These are phyloP conservation scores for Orchesella cincta DNA, from an alignment of 1,140 invertebrate genomes.

Conservation along the genomic window DNA sequence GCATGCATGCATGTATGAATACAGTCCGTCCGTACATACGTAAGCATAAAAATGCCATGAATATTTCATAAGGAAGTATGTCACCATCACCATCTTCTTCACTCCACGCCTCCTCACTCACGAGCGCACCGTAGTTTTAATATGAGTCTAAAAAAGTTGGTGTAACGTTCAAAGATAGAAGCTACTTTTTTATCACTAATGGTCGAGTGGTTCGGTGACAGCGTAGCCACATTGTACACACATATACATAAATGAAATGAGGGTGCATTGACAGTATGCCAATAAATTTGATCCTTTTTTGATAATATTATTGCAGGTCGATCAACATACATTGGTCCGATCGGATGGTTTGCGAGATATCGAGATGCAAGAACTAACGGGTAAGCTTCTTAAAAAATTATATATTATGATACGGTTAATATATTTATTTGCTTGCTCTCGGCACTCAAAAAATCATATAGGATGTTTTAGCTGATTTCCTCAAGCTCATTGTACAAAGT, in stretches of 20 bases:
- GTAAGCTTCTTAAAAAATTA: no score
- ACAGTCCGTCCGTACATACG: background rate
- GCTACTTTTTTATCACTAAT: no score
- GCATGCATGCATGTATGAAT: background rate
- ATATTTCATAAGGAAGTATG: slow-evolving; percentile 14
- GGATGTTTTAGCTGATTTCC: no score
- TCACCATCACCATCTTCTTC: background rate
- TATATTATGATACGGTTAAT: no score
- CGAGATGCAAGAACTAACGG: background rate
- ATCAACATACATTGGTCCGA: slow-evolving; percentile 14
- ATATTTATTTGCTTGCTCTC: no score
- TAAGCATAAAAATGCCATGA: background rate
- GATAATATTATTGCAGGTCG: background rate
- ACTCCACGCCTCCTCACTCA: slow-evolving; percentile 11
- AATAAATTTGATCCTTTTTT: background rate
- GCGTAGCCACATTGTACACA: no score
- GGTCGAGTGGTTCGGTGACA: no score
- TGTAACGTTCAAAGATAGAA: background rate
- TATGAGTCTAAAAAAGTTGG: background rate
- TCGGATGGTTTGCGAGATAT: slow-evolving; percentile 26
- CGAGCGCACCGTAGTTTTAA: background rate
- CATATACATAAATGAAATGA: background rate
- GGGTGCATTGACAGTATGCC: slow-evolving; percentile 20
- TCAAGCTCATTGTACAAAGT: no score
- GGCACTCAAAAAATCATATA: no score